Percentiles rank a stretch among this genome's conserved stretches.
Conservation (phyloP, 2,888 invertebrate species). For the Cheilosia soror region DNA sequence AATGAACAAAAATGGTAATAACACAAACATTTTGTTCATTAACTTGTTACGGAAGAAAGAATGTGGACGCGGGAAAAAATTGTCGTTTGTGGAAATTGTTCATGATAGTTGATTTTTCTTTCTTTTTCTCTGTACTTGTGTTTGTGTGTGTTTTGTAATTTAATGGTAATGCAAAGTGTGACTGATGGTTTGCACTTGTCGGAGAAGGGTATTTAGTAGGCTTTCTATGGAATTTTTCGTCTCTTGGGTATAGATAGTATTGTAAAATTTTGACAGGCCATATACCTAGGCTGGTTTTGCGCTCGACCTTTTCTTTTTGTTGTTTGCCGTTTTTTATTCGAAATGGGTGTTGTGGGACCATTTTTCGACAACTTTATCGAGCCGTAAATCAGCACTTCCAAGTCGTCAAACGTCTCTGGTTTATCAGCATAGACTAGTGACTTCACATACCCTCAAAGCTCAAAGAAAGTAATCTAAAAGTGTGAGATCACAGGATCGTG, state of each 20-base stretch:
- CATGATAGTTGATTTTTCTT: not conserved
- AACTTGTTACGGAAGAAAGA: constrained; percentile 41
- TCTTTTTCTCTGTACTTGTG: not conserved
- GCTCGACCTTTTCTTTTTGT: no score
- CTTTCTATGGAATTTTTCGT: not conserved
- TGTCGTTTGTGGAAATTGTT: constrained; percentile 6
- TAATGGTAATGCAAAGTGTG: not conserved
- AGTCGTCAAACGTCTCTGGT: no score
- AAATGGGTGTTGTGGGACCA: no score
- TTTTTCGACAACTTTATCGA: no score
- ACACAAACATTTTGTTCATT: constrained; percentile 26
- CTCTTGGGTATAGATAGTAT: not conserved
- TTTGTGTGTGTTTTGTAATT: not conserved
- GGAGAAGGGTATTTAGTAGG: not conserved
- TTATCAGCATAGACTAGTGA: no score
- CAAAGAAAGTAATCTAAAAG: no score
- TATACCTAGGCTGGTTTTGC: no score
- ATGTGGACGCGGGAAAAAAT: constrained; percentile 9
- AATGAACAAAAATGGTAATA: constrained; percentile 77
- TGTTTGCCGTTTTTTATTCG: no score
- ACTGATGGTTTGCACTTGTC: not conserved
- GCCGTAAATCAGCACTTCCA: no score
- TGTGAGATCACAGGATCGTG: no score
- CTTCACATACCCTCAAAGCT: no score
- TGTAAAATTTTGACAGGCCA: no score